Evolutionary conservation across 1,140 invertebrate species (phyloP), one percentile per base, ranked within the genome.

Genomic region (Camponotus vicinus): DNA sequence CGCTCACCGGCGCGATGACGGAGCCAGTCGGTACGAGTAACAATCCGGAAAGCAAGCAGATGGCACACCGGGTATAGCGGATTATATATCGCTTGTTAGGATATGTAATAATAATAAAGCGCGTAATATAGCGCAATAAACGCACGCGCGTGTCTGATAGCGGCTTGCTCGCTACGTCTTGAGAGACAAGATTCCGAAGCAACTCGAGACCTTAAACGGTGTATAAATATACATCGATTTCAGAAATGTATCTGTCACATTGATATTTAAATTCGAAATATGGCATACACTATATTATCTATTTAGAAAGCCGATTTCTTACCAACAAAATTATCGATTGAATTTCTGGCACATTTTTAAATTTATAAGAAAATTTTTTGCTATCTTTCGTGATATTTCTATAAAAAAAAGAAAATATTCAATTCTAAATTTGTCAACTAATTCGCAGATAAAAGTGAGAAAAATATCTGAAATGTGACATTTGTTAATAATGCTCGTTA

Each of bases 71-170:
- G 63, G 27, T 59, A 87, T 57, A 76, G 57, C 80, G 63, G 86
- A 90, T 86, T 90, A 90, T 49, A 64, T 79, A 88, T 87, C 59
- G 80, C 79, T 85, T 66, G 80, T 85, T 86, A 76, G 27, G n/a
- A 61, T 18, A 73, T 59, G 42, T 71, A 86, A 90, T 90, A 90
- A 88, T 91, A 90, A 86, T 90, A 91, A 91, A 90, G 86, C 59
- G 89, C 71, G 66, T 80, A 86, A 90, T 87, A 84, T 85, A 75
- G 84, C 86, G 85, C 45, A 66, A 73, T 86, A 73, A 88, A 88
- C 59, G 76, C 55, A 69, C 32, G 45, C 11, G 75, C 75, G 40
- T 79, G 37, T 79, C 52, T 11, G 75, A 79, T 69, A 78, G 63
- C 64, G n/a, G 13, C 2, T 40, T 11, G n/a, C 49, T 15, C 32